phyloP scores from a whole-genome alignment of 2,888 invertebrate genomes.

The Amphipoea oculea region DNA sequence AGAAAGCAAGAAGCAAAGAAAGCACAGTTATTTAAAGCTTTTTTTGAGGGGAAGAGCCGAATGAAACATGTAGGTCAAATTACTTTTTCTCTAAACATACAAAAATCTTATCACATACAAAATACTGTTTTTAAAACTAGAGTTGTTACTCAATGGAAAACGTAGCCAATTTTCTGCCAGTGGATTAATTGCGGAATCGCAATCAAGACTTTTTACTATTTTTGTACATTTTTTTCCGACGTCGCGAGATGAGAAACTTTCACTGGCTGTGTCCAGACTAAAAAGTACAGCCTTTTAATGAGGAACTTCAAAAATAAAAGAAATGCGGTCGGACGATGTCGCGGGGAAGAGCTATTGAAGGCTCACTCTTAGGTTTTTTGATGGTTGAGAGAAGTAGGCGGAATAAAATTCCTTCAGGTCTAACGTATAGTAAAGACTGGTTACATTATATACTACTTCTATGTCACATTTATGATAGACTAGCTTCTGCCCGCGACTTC shows the following conservation, averaged over 20 bases:
- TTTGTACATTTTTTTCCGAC: conserved; percentile 46
- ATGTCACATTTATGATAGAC: not conserved
- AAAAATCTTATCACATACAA: not conserved
- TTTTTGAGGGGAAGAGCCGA: not conserved
- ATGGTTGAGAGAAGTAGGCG: conserved; percentile 27
- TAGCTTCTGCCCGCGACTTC: no score
- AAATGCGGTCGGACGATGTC: conserved; percentile 51
- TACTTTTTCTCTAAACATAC: not conserved
- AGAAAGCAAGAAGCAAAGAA: no score
- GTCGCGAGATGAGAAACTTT: conserved; percentile 60
- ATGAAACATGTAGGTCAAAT: conserved; percentile 3
- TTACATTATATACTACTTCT: not conserved
- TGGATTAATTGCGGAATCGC: conserved; percentile 43
- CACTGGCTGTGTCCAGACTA: conserved; percentile 55
- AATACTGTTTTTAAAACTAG: not conserved
- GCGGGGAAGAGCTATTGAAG: conserved; percentile 55
- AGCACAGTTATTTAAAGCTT: not conserved
- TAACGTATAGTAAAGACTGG: not conserved
- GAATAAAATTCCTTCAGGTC: conserved; percentile 19
- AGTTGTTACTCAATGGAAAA: conserved; percentile 10
- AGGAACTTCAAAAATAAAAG: conserved; percentile 63
- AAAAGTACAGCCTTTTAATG: conserved; percentile 60
- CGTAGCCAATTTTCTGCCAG: conserved; percentile 42
- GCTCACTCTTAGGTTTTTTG: conserved; percentile 34
- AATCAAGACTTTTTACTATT: conserved; percentile 53